Conservation (phyloP, 2,113 vertebrate genomes). For the Daboia siamensis region DNA sequence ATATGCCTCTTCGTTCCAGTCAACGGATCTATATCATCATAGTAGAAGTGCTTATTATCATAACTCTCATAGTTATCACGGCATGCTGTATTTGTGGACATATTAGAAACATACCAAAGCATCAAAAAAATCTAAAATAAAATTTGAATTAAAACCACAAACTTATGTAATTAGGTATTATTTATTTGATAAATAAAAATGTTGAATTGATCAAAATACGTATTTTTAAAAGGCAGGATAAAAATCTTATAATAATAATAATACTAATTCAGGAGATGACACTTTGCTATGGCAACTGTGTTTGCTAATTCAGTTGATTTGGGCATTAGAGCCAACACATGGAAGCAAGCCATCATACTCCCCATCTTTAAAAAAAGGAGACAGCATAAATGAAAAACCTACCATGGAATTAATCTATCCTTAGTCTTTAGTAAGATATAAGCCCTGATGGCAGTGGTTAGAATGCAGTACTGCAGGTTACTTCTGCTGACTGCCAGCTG, state of each 20-base stretch:
- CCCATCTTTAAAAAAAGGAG: too few relatives aligned
- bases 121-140: not conserved
- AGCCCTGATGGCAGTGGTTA: too few relatives aligned
- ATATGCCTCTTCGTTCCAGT: not conserved
- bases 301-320: not conserved
- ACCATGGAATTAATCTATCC: not conserved
- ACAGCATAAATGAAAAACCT: not conserved
- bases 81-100: not conserved
- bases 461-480: too few relatives aligned
- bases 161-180: not conserved
- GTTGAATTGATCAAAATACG: not conserved
- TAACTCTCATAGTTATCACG: not conserved
- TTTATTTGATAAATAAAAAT: not conserved
- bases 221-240: not conserved
- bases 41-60: not conserved
- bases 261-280: not conserved
- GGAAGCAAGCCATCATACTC: not conserved
- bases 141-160: not conserved
- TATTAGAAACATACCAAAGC: not conserved
- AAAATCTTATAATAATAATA: not conserved
- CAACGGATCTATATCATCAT: not conserved
- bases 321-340: not conserved
- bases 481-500: too few relatives aligned
- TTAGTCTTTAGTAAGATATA: not conserved
- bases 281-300: not conserved